These are phyloP conservation scores for Antechinus stuartii DNA, from an alignment of 2,113 vertebrate genomes.

Conservation along the genomic window DNA sequence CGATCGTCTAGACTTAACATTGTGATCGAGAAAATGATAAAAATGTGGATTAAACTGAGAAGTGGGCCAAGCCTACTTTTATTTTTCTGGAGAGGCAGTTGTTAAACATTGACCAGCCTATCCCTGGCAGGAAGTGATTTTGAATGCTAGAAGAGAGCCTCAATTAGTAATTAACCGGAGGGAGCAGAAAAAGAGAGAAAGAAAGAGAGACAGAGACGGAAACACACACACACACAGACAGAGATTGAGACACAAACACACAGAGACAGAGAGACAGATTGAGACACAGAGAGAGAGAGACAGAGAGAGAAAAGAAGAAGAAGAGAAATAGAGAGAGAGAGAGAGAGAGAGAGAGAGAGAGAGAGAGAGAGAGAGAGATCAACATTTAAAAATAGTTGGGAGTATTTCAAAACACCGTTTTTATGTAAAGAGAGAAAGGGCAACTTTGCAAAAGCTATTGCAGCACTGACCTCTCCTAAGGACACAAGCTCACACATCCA, in stretches of 20 bases:
- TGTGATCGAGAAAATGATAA: not conserved
- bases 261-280: too few relatives aligned
- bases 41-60: not conserved
- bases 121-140: not conserved
- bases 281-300: not conserved
- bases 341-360: not conserved
- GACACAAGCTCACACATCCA: not conserved
- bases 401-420: not conserved
- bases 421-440: conserved; percentile 21
- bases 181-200: not conserved
- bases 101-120: not conserved
- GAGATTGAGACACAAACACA: too few relatives aligned
- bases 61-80: not conserved
- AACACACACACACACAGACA: too few relatives aligned
- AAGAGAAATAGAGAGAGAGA: not conserved
- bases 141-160: not conserved
- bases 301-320: not conserved
- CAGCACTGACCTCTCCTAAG: not conserved
- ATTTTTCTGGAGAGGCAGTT: not conserved
- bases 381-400: not conserved
- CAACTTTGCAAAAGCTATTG: not conserved
- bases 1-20: not conserved
- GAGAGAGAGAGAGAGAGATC: not conserved
- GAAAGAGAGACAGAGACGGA: too few relatives aligned
- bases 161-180: not conserved